Evolutionary conservation across 37 sponge, comb jelly and placozoan genomes (phyloP).

Genomic region (Theonella swinhoei): DNA sequence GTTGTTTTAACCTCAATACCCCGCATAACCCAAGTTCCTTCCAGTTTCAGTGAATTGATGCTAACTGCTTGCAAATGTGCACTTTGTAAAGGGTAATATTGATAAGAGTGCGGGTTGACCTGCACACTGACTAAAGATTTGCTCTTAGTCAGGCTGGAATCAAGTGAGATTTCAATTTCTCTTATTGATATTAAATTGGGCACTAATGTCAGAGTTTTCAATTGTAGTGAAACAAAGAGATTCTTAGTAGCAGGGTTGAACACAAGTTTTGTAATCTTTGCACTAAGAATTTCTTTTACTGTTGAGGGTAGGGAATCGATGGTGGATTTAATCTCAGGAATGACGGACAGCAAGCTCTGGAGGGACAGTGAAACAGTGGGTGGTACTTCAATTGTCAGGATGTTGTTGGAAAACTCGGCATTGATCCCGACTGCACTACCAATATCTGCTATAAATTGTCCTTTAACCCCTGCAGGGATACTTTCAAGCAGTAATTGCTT

Average conservation of each 20-base stretch:
- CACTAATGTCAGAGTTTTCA: background rate
- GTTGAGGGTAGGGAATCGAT: background rate
- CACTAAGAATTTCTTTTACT: background rate
- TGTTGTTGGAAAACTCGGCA: background rate
- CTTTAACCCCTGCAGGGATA: background rate
- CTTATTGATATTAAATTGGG: background rate
- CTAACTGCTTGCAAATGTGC: background rate
- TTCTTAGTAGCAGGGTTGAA: background rate
- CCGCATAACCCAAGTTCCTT: background rate
- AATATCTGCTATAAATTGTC: background rate
- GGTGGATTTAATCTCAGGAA: background rate
- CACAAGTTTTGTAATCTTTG: background rate
- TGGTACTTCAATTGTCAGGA: background rate
- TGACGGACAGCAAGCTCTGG: background rate
- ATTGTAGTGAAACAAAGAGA: background rate
- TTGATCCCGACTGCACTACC: background rate
- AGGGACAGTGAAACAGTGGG: background rate
- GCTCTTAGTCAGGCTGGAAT: background rate
- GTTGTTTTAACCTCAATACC: background rate
- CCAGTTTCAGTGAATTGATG: background rate
- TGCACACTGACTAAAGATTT: background rate
- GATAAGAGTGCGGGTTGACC: background rate
- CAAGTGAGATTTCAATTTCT: background rate
- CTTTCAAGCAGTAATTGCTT: background rate
- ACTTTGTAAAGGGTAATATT: background rate